Percentiles rank a stretch among this genome's conserved stretches.
Conservation (phyloP, 2,797 vertebrate genomes). For the Scolopax bukidnonensis region DNA sequence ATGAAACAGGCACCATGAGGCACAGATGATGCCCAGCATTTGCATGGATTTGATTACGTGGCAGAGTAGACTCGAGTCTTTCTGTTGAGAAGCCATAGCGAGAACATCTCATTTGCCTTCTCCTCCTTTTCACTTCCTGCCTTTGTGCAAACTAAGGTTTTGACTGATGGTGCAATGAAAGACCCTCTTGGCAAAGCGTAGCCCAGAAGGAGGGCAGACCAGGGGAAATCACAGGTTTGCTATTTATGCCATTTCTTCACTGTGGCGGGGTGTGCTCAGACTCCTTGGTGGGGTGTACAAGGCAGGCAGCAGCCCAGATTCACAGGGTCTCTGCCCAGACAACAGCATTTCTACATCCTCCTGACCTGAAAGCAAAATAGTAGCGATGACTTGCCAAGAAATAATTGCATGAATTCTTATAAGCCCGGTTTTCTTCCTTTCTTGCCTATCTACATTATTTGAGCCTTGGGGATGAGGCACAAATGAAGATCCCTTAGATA, state of each 20-base stretch:
- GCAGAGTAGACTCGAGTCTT: neutral
- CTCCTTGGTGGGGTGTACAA: neutral
- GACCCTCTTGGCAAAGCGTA: neutral
- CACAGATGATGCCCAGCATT: neutral
- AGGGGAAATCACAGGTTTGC: neutral
- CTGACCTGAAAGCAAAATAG: neutral
- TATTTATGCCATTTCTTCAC: neutral
- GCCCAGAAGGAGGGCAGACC: neutral
- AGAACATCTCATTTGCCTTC: conserved; percentile 54
- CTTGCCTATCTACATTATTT: neutral
- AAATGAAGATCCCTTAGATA: conserved; percentile 1
- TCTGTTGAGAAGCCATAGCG: neutral
- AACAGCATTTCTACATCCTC: neutral
- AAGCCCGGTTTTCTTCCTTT: neutral
- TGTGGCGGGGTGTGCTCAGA: accelerated
- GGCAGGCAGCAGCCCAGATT: neutral
- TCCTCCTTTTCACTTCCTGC: neutral
- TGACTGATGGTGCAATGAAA: neutral
- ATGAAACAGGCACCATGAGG: neutral
- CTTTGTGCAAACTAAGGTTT: conserved; percentile 23
- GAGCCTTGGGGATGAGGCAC: conserved; percentile 5
- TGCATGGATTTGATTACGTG: conserved; percentile 62
- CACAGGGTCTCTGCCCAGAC: neutral
- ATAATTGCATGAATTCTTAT: conserved; percentile 55
- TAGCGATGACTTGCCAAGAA: neutral